Evolutionary conservation across 2,113 vertebrate species (phyloP).

Genomic region (Myotis brandtii): DNA sequence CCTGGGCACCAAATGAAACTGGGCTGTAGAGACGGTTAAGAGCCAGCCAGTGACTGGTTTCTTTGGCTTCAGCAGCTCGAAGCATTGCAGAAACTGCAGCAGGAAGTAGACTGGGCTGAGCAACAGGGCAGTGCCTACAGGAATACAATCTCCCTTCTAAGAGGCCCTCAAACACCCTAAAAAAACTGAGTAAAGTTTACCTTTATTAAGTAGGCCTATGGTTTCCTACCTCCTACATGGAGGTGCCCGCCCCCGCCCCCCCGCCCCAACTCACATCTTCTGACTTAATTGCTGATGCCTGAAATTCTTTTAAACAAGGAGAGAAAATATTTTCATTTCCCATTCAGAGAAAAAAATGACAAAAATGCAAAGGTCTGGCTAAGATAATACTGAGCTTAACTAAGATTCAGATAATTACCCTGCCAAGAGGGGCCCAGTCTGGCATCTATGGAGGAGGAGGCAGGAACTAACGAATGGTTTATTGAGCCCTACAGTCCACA

Average conservation of each 20-base stretch:
- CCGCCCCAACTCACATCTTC: neutral
- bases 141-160: neutral
- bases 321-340: slow-evolving; percentile 31
- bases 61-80: neutral
- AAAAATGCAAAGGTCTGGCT: slow-evolving; percentile 54
- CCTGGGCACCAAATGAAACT: neutral
- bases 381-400: neutral
- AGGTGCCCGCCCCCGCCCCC: neutral
- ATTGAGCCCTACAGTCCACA: neutral
- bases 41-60: neutral
- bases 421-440: neutral
- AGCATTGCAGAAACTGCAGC: neutral
- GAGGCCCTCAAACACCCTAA: neutral
- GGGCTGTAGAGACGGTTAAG: neutral
- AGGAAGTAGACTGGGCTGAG: neutral
- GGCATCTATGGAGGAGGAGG: neutral
- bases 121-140: neutral
- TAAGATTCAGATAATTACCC: neutral
- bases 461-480: neutral
- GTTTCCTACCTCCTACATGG: neutral
- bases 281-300: neutral
- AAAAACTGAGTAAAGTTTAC: neutral
- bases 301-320: slow-evolving; percentile 45
- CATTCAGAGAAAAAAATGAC: slow-evolving; percentile 37
- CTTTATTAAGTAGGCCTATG: neutral